A percentile compares a stretch with the other conserved stretches of the same genome.
Evolutionary conservation across 2,797 vertebrate species (phyloP).

Genomic region (Momotus momota): DNA sequence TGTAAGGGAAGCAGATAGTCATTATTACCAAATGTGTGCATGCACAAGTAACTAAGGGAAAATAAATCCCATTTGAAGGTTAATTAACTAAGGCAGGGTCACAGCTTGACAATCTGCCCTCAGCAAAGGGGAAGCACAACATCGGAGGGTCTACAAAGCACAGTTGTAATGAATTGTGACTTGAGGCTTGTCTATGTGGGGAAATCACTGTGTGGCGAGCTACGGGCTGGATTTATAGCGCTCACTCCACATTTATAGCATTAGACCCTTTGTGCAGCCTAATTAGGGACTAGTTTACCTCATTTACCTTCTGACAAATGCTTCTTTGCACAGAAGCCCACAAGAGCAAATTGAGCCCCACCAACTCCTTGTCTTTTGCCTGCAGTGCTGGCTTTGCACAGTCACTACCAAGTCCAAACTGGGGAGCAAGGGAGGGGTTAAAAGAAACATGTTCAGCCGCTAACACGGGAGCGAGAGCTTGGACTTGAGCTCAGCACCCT

Average conservation of each 20-base stretch:
- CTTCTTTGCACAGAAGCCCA: conserved; percentile 24
- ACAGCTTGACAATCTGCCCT: conserved; percentile 74
- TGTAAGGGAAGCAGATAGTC: conserved; percentile 4
- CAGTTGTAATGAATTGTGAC: conserved; percentile 64
- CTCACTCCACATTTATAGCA: conserved; percentile 16
- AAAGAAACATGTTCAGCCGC: fast-evolving
- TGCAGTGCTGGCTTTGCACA: neutral
- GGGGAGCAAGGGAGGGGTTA: neutral
- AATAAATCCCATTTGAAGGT: conserved; percentile 76
- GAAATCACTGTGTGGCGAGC: neutral
- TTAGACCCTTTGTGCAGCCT: conserved; percentile 26
- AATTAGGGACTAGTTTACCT: conserved; percentile 61
- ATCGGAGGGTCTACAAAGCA: neutral
- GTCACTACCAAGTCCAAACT: neutral
- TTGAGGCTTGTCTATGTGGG: conserved; percentile 55
- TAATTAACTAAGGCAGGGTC: conserved; percentile 74
- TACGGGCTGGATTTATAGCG: conserved; percentile 18
- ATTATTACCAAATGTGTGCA: conserved; percentile 69
- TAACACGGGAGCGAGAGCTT: neutral
- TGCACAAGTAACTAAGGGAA: conserved; percentile 62
- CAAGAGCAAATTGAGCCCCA: neutral
- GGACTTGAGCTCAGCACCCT: neutral
- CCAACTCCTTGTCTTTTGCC: neutral
- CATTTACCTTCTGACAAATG: conserved; percentile 38
- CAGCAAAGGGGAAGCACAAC: conserved; percentile 68